Evolutionary conservation across 2,888 invertebrate species (phyloP), one percentile per base, ranked within the genome.

Genomic region (Mantis religiosa): DNA sequence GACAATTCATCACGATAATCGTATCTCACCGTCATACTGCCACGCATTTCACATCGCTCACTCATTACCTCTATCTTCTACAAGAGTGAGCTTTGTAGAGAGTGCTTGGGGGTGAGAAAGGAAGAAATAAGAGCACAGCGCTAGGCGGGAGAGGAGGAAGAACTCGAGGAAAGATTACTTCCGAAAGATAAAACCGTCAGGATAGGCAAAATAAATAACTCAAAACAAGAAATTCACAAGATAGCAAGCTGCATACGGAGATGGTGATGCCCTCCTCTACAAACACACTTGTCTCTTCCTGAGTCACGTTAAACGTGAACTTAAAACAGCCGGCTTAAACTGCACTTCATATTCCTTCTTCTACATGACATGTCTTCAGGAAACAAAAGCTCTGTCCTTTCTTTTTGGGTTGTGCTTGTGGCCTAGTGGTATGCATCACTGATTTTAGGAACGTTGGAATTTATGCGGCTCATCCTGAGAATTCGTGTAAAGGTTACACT

Each of bases 171-270:
- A 30, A 54, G 86, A 86, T 86, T 86, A 86, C 86, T 86, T 54
- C 86, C 86, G 71, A 86, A 54, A 28, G 86, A 86, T 86, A 86
- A 86, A 86, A 71, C 86, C 54, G 86, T 71, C 86, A 71, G 28
- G 86, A 86, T 28, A 28, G 28, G 27, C 28, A 28, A 28, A 86
- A 86, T 86, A 86, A 86, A 86, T 86, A 86, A 71, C 71, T 86
- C 86, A 86, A 54, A 86, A 86, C 86, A 86, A 85, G 85, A 85
- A 85, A 71, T 71, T 71, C 54, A 71, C 54, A 71, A 71, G 54
- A 71, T 41, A 41, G 41, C 12, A 41, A 41, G 41, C 41, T 41
- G 41, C 41, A 41, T 71, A 71, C 54, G 54, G 54, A 71, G 54
- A 71, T 71, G 54, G 25, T 71, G 54, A 20, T 15, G 54, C 54